Evolutionary conservation across 2,797 vertebrate species (phyloP), one percentile per base, ranked within the genome.

Genomic region (Fistularia tabacaria): DNA sequence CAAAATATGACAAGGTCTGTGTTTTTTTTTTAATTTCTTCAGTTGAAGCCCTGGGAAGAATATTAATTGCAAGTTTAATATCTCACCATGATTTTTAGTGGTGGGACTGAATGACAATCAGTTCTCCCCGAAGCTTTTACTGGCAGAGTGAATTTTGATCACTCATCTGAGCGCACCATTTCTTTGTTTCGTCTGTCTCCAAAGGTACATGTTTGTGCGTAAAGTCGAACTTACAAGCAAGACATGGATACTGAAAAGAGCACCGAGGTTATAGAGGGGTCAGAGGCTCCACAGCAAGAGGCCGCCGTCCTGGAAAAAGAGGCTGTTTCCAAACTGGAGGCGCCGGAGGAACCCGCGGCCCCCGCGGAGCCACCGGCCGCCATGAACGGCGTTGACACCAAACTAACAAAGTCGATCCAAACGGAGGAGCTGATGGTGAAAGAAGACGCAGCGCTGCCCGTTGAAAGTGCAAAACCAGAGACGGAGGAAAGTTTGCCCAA

Each of bases 241-340:
- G 56, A 70, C 66, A 90, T 91, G 88, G 90, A 90, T 70, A 53
- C 65, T 48, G 88, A 88, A 39, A 84, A 71, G 52, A 87, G 61
- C 37, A 53, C 51, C 1, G 81, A 84, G 39, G 79, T 84, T 81
- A 69, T 79, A 12, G 76, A 82, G 48, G 70, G 38, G 46, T 58
- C 74, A 42, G 76, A 82, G 51, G 54, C 71, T 65, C 76, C 54
- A 51, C 77, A 71, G 64, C 72, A 71, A 64, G 71, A 73, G 51
- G 64, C 77, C 67, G 14, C 45, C 3, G 59, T 38, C 40, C 73
- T 80, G 76, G 84, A 84, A 78, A 81, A 77, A 55, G 78, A 79
- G 57, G 62, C 49, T 42, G 59, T 45, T 51, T 73, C 65, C 14
- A 81, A 82, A 36, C 0, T 39, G 56, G 74, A 84, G 57, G 46